phyloP scores from a whole-genome alignment of 1,140 invertebrate genomes.

The Maconellicoccus hirsutus region DNA sequence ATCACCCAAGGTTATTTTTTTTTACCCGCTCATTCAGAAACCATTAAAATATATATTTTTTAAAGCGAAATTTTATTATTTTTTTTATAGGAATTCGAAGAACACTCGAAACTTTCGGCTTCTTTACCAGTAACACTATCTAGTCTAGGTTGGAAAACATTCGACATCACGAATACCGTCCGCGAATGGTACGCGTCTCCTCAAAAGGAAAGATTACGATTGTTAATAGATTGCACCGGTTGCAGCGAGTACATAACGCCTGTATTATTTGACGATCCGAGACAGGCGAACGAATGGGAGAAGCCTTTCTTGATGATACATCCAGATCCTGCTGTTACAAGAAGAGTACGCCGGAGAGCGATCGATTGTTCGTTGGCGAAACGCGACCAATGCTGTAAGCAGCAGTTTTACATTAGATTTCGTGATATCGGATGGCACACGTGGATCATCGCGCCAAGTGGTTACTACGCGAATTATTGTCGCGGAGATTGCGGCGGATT shows the following conservation, averaged over 20 bases:
- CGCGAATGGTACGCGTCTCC: slow-evolving; percentile 50
- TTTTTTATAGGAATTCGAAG: slow-evolving; percentile 42
- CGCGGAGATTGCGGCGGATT: slow-evolving; percentile 67
- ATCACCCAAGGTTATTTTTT: too few relatives aligned
- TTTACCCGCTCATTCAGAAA: too few relatives aligned
- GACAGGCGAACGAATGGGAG: slow-evolving; percentile 40
- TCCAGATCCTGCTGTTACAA: slow-evolving; percentile 48
- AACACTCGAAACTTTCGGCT: slow-evolving; percentile 52
- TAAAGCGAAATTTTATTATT: too few relatives aligned
- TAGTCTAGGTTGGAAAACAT: slow-evolving; percentile 68
- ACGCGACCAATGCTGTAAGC: slow-evolving; percentile 75
- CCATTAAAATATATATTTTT: too few relatives aligned
- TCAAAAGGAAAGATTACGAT: slow-evolving; percentile 48
- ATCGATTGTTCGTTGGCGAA: slow-evolving; percentile 65
- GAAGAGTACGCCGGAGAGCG: slow-evolving; percentile 58
- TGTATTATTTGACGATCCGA: slow-evolving; percentile 30
- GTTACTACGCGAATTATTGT: slow-evolving; percentile 90
- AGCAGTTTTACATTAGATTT: slow-evolving; percentile 83
- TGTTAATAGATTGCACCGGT: slow-evolving; percentile 73
- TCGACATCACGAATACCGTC: slow-evolving; percentile 69
- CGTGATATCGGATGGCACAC: slow-evolving; percentile 84
- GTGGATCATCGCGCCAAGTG: slow-evolving; percentile 79
- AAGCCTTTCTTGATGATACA: slow-evolving; percentile 74
- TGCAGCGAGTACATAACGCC: slow-evolving; percentile 57
- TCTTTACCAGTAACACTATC: slow-evolving; percentile 53